phyloP scores from a whole-genome alignment of 37 sponge, comb jelly and placozoan species.

The Haliclona indistincta region DNA sequence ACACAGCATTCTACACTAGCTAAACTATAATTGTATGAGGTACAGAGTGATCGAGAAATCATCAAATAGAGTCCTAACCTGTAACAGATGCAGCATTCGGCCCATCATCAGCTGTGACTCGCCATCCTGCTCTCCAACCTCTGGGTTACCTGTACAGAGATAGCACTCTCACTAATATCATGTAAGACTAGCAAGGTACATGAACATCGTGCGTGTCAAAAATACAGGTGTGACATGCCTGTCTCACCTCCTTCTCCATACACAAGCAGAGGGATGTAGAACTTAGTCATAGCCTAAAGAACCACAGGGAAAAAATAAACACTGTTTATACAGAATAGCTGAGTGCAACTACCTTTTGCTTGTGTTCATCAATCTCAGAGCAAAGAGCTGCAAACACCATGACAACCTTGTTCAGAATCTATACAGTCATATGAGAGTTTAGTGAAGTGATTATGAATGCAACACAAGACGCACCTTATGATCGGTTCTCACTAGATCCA shows the following conservation, averaged over 20 bases:
- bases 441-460: background rate
- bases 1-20: background rate
- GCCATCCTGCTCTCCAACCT: conserved; percentile 66
- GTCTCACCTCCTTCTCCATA: conserved; percentile 94
- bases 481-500: conserved; percentile 86
- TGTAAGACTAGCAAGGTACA: too few species aligned
- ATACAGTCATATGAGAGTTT: background rate
- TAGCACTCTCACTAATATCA: too few species aligned
- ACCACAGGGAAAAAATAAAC: background rate
- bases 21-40: background rate
- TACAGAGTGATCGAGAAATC: background rate
- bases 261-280: conserved; percentile 83
- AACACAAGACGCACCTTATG: conserved; percentile 63
- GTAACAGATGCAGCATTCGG: conserved; percentile 74
- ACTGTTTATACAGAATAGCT: background rate
- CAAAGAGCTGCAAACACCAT: conserved; percentile 93
- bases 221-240: too few species aligned
- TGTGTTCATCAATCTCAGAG: conserved; percentile 81
- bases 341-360: conserved; percentile 54
- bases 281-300: conserved; percentile 66
- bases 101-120: conserved; percentile 96
- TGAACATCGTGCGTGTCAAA: too few species aligned
- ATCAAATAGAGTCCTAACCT: conserved; percentile 64
- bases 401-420: conserved; percentile 95
- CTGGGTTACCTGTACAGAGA: conserved; percentile 19